These are phyloP conservation scores for Scaptomyza parva DNA, from an alignment of 2,888 invertebrate species.

Conservation along the genomic window DNA sequence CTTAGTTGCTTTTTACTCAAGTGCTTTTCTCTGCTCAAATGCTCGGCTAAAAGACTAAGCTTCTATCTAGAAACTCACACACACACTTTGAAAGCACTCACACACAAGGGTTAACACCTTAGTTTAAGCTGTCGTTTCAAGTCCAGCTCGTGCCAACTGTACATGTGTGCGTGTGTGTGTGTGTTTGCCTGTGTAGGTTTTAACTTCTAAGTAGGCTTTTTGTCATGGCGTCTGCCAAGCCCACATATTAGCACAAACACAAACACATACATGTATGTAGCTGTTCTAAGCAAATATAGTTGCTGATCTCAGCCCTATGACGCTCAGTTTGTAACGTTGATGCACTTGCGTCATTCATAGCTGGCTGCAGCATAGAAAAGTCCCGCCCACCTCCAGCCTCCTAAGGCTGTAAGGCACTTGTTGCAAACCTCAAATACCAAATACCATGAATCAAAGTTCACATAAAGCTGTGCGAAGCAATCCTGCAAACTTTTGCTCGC, in stretches of 20 bases:
- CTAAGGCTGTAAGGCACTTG: slow-evolving; percentile 21
- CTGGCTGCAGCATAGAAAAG: slow-evolving; percentile 38
- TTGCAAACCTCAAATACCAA: slow-evolving; percentile 9
- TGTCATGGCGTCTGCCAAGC: slow-evolving; percentile 51
- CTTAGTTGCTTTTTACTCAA: slow-evolving; percentile 26
- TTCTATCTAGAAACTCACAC: slow-evolving; percentile 56
- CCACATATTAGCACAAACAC: slow-evolving; percentile 46
- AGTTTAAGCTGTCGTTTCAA: slow-evolving; percentile 30
- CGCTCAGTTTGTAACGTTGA: slow-evolving; percentile 13
- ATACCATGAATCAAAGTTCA: not conserved
- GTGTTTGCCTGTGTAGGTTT: slow-evolving; percentile 44
- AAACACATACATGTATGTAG: not conserved
- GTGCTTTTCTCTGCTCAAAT: slow-evolving; percentile 67
- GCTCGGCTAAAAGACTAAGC: slow-evolving; percentile 55
- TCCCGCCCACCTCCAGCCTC: slow-evolving; percentile 1
- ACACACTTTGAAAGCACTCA: not conserved
- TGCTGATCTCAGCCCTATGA: slow-evolving; percentile 57
- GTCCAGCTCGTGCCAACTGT: slow-evolving; percentile 57
- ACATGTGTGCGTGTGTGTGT: slow-evolving; percentile 33
- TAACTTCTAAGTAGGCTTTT: slow-evolving; percentile 50
- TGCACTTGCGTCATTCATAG: slow-evolving; percentile 53
- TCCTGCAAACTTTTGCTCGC: slow-evolving; percentile 31
- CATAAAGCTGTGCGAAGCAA: slow-evolving; percentile 7
- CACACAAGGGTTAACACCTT: slow-evolving; percentile 62
- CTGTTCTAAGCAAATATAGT: slow-evolving; percentile 6